Conservation (phyloP, 2,888 invertebrate genomes). For the Pecten maximus region DNA sequence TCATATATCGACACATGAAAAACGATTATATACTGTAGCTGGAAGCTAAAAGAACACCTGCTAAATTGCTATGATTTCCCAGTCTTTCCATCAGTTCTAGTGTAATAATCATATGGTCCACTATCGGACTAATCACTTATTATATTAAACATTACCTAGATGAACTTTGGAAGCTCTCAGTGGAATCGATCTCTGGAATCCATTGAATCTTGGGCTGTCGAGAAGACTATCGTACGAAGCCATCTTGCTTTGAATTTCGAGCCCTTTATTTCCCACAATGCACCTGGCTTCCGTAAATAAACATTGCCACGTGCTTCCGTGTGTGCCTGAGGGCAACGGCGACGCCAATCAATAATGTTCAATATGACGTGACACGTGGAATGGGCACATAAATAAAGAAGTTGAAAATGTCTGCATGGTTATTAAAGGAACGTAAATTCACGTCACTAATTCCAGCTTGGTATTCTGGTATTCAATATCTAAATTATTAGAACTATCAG, state of each 20-base stretch:
- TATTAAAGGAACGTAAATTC: too few relatives aligned
- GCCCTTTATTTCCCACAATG: slow-evolving; percentile 53
- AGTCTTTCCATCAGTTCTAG: not conserved
- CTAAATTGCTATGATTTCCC: not conserved
- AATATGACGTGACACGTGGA: too few relatives aligned
- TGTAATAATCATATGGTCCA: not conserved
- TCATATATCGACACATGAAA: too few relatives aligned
- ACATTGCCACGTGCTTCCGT: slow-evolving; percentile 41
- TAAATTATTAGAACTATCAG: too few relatives aligned
- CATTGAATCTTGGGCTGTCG: slow-evolving; percentile 50
- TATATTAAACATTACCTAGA: slow-evolving; percentile 56
- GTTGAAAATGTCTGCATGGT: too few relatives aligned
- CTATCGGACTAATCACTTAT: not conserved
- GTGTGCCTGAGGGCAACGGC: too few relatives aligned
- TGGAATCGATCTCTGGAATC: slow-evolving; percentile 65
- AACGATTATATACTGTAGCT: too few relatives aligned
- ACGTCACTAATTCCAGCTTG: too few relatives aligned
- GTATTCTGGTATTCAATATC: too few relatives aligned
- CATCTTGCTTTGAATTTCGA: slow-evolving; percentile 56
- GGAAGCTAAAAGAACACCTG: not conserved
- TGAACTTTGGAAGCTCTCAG: slow-evolving; percentile 64
- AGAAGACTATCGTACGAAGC: slow-evolving; percentile 50
- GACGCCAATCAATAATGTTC: too few relatives aligned
- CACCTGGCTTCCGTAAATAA: slow-evolving; percentile 41
- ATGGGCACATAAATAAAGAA: too few relatives aligned